phyloP scores from a whole-genome alignment of 2,113 vertebrate genomes.

The Pollimyrus isidori region DNA sequence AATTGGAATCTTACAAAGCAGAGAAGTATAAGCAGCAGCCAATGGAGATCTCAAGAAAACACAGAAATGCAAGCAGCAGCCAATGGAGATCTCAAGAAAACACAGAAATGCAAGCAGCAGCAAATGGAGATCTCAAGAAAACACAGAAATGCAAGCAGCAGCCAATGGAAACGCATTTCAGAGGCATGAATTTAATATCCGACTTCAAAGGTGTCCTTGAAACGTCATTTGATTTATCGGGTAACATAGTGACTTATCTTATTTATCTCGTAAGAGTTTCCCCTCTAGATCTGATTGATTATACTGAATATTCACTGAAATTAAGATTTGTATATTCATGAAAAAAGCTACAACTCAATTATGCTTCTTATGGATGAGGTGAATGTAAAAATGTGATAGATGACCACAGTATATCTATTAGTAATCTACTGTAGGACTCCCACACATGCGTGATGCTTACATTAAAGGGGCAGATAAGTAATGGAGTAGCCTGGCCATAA shows the following conservation, averaged over 20 bases:
- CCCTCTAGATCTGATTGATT: not conserved
- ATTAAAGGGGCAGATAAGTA: not conserved
- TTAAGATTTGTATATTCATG: not conserved
- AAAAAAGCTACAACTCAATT: not conserved
- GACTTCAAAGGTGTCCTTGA: not conserved
- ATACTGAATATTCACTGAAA: slow-evolving; percentile 1
- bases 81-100: not conserved
- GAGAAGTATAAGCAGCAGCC: not conserved
- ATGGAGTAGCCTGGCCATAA: not conserved
- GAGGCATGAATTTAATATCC: not conserved
- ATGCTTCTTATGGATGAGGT: not conserved
- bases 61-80: not conserved
- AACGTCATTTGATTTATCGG: not conserved
- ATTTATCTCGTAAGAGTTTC: not conserved
- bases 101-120: not conserved
- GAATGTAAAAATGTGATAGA: slow-evolving; percentile 3
- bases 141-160: not conserved
- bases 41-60: not conserved
- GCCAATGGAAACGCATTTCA: not conserved
- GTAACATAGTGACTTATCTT: not conserved
- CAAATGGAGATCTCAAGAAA: not conserved
- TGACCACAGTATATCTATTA: not conserved
- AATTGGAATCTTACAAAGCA: not conserved
- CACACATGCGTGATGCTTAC: not conserved
- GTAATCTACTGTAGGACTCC: not conserved